Base-by-base conservation (phyloP, 2,113 vertebrate species). In the Nothoprocta perdicaria region DNA sequence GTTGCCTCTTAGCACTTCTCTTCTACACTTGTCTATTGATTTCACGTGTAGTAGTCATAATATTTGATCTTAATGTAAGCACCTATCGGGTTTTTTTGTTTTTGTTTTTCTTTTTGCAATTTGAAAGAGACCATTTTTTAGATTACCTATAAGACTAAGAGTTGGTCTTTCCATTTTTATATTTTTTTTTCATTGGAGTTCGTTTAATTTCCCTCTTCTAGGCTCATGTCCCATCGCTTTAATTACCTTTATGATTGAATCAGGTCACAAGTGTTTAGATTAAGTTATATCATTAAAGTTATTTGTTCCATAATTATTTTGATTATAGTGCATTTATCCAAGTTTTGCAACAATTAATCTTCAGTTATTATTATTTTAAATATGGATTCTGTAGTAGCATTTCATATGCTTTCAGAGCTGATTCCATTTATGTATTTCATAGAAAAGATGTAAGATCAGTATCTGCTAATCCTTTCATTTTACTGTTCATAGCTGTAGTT, bases 321-420 rank as follows among this genome's bases (percentile, higher is more conserved):
- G 58, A 3, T 77, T 38, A 11, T 14, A 40, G 6, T 43, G 66
- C 15, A 58, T 85, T 78, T 81, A 13, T 14, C 6, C 33, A 76
- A 57, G 19, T 91, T 89, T 94, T 61, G 81, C 21, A 63, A 21
- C 53, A 69, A 41, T 71, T 94, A 86, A 92, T 60, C 16, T 48
- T 57, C 68, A 10, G 33, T 69, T 41, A 80, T 53, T 29, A 60
- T 61, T 29, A 62, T 58, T 93, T 93, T 66, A 45, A 76, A 67
- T 73, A 29, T 76, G 43, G 66, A 21, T 82, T 6, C 40, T 88
- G 68, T 72, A 5, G 19, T n/a, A 31, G 65, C 2, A 41, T 82
- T 91, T 80, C 18, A 31, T 52, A 40, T 26, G 8, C 18, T 80
- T 89, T 87, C 76, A 75, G 41, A 93, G 50, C 63, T 75, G 10